These are phyloP conservation scores for Copsychus sechellarum DNA, from an alignment of 2,113 vertebrate species.

Conservation along the genomic window DNA sequence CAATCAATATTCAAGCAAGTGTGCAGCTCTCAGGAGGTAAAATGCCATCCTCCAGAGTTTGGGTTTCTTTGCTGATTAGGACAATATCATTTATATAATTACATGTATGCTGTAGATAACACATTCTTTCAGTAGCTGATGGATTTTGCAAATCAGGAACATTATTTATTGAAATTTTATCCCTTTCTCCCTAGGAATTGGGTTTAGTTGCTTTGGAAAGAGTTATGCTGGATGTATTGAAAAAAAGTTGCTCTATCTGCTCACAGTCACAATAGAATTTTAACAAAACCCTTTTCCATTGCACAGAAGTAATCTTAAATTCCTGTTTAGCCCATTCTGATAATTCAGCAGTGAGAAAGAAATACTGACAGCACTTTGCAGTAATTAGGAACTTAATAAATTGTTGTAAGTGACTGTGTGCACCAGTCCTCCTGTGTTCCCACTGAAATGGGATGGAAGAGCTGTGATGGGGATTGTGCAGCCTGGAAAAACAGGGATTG, in stretches of 20 bases:
- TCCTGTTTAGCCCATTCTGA: neutral
- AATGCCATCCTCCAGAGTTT: neutral
- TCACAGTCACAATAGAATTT: neutral
- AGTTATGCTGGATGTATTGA: neutral
- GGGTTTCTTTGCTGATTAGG: neutral
- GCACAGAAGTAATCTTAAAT: neutral
- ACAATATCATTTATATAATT: accelerated
- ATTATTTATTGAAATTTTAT: neutral
- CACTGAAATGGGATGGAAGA: neutral
- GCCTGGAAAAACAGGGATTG: neutral
- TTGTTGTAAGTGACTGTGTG: accelerated
- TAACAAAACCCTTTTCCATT: neutral
- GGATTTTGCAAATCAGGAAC: neutral
- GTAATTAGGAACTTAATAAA: neutral
- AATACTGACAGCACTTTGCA: neutral
- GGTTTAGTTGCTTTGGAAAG: neutral
- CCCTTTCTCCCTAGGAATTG: neutral
- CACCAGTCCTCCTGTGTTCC: neutral
- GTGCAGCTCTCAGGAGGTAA: neutral
- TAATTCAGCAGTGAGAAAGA: neutral
- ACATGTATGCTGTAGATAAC: accelerated
- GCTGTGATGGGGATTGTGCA: neutral
- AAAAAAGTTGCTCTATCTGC: neutral
- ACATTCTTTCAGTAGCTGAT: neutral
- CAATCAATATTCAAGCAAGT: neutral